A percentile compares a stretch with the other conserved stretches of the same genome.
These are phyloP conservation scores for Zaprionus bogoriensis DNA, from an alignment of 2,888 invertebrate species.

Conservation along the genomic window DNA sequence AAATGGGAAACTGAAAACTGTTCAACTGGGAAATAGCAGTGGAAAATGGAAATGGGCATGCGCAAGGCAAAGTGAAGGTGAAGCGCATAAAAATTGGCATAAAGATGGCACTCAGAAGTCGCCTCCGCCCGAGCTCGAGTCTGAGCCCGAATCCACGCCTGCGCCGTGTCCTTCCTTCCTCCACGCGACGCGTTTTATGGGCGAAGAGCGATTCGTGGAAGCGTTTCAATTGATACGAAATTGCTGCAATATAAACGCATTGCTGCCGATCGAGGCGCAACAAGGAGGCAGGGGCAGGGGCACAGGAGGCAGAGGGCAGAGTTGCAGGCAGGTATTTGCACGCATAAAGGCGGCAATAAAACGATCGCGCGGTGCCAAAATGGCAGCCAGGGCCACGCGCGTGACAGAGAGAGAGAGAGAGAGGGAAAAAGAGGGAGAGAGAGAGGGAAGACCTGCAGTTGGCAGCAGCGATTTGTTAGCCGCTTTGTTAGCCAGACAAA, in stretches of 20 bases:
- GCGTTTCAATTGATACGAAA: conserved; percentile 73
- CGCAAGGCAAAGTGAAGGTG: conserved; percentile 62
- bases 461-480: conserved; percentile 61
- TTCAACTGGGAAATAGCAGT: conserved; percentile 1
- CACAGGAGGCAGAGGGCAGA: neutral
- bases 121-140: too few relatives aligned
- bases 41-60: conserved; percentile 6
- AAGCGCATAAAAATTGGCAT: conserved; percentile 70
- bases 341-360: conserved; percentile 63
- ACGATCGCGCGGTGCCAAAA: conserved; percentile 34
- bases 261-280: conserved; percentile 68
- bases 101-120: conserved; percentile 51
- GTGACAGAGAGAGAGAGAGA: neutral
- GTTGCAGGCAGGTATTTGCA: conserved; percentile 38
- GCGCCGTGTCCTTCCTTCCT: conserved; percentile 36
- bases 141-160: too few relatives aligned
- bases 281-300: neutral
- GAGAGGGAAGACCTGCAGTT: too few relatives aligned
- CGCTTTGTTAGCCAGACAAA: conserved; percentile 64
- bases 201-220: conserved; percentile 73
- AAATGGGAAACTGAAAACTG: too few relatives aligned
- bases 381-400: conserved; percentile 64
- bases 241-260: conserved; percentile 77
- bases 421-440: neutral
- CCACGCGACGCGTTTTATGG: conserved; percentile 75